Evolutionary conservation across 2,797 vertebrate genomes (phyloP).

Genomic region (Microchirus variegatus): DNA sequence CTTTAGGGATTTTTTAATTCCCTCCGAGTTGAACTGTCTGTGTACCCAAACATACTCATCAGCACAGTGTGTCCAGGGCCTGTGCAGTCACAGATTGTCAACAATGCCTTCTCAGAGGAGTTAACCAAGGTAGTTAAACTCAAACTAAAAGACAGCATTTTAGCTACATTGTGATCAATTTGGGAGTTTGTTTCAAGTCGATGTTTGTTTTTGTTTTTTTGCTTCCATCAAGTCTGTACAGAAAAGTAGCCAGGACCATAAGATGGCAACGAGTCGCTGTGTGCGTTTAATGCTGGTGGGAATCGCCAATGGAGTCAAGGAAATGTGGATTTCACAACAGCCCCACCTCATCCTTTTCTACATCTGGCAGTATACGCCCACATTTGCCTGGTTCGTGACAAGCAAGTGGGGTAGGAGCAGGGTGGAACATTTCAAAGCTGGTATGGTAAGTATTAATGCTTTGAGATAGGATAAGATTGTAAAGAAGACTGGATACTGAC

Average conservation of each 20-base stretch:
- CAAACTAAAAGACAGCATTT: no score
- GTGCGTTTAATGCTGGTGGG: constrained; percentile 87
- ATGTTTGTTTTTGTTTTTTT: constrained; percentile 13
- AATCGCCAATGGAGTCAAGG: constrained; percentile 86
- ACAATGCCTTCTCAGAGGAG: constrained; percentile 88
- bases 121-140: constrained; percentile 84
- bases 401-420: constrained; percentile 82
- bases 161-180: not conserved
- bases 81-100: constrained; percentile 89
- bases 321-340: constrained; percentile 91
- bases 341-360: constrained; percentile 87
- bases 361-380: constrained; percentile 91
- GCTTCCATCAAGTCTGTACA: constrained; percentile 70
- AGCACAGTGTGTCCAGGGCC: constrained; percentile 91
- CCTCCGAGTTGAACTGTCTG: constrained; percentile 85
- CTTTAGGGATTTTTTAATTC: constrained; percentile 92
- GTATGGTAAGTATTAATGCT: constrained; percentile 88
- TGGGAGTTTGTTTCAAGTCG: constrained; percentile 3
- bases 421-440: constrained; percentile 91
- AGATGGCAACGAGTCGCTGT: constrained; percentile 91
- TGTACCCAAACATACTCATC: constrained; percentile 87
- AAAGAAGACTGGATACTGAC: no score
- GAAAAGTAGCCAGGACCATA: constrained; percentile 82
- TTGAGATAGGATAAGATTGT: no score
- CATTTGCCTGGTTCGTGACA: constrained; percentile 85